These are phyloP conservation scores for Geotrupes spiniger DNA, from an alignment of 2,888 invertebrate species.

Conservation along the genomic window DNA sequence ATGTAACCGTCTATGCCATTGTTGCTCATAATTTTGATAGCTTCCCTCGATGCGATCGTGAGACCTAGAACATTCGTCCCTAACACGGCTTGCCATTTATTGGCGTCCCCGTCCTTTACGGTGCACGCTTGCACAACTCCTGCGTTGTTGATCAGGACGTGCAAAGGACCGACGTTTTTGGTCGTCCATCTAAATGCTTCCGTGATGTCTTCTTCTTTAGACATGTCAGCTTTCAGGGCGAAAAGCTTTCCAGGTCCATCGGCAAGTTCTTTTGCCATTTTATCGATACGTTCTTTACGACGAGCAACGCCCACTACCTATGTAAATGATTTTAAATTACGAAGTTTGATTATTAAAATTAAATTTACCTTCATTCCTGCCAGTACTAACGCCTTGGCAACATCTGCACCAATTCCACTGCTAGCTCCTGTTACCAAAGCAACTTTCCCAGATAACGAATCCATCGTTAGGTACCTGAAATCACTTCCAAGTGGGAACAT, in stretches of 20 bases:
- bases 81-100: constrained; percentile 4
- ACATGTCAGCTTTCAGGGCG: constrained; percentile 9
- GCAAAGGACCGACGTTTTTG: background rate
- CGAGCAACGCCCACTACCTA: constrained; percentile 14
- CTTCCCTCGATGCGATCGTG: constrained; percentile 2
- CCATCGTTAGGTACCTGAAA: too few relatives aligned
- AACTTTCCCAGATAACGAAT: too few relatives aligned
- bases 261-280: background rate
- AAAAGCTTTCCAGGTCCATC: constrained; percentile 6
- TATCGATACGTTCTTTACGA: constrained; percentile 12
- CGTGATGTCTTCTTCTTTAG: constrained; percentile 9
- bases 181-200: constrained; percentile 11
- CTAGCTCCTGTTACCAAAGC: too few relatives aligned
- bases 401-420: too few relatives aligned
- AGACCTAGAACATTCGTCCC: constrained; percentile 6
- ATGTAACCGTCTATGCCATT: background rate
- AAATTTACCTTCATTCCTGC: too few relatives aligned
- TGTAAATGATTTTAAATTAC: too few relatives aligned
- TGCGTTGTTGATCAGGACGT: constrained; percentile 10
- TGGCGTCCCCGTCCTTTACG: background rate
- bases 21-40: constrained; percentile 1
- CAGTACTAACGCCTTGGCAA: too few relatives aligned
- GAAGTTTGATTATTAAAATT: too few relatives aligned
- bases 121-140: too few relatives aligned
- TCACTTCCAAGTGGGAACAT: too few relatives aligned